Base-by-base conservation (phyloP, 2,113 vertebrate genomes). In the Psilopogon haemacephalus region DNA sequence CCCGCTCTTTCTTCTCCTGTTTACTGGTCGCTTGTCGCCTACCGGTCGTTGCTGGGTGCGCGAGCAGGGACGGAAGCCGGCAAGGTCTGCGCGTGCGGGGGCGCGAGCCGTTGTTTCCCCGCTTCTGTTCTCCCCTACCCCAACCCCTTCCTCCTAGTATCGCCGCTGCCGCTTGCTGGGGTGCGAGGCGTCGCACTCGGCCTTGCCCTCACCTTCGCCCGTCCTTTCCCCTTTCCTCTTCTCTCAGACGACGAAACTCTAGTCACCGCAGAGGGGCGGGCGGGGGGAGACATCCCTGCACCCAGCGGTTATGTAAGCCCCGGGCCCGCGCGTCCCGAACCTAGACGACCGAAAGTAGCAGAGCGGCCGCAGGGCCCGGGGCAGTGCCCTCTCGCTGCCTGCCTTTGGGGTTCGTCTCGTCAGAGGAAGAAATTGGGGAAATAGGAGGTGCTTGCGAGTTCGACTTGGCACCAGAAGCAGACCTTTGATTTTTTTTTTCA, bases 71-170 rank as follows among this genome's bases (percentile, higher is more conserved):
- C 68, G 69, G 87, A 15, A 89, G 72, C 59, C 28, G 21, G 32
- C 55, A 24, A 88, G 73, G 81, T 68, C 50, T 33, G 64, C 40
- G 82, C 17, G 73, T 93, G 93, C 27, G 84, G 88, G 90, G 93
- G 85, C 60, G 84, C 82, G 65, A 91, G 71, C 37, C 6, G 40
- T 5, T 10, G 33, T 35, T 7, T 8, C 12, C 3, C 4, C 37
- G n/a, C n/a, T n/a, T n/a, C n/a, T n/a, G n/a, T n/a, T n/a, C n/a
- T n/a, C n/a, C n/a, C n/a, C n/a, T n/a, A n/a, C n/a, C n/a, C n/a
- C n/a, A n/a, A n/a, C 28, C 24, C 3, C 6, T 6, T 11, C 0
- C 14, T 13, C 9, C 23, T 16, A 8, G 28, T 11, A 12, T 19
- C 28, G 35, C 10, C 62, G 0, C 15, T 23, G 59, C n/a, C 1